phyloP scores from a whole-genome alignment of 2,888 invertebrate genomes.

The Gymnoscelis rufifasciata region DNA sequence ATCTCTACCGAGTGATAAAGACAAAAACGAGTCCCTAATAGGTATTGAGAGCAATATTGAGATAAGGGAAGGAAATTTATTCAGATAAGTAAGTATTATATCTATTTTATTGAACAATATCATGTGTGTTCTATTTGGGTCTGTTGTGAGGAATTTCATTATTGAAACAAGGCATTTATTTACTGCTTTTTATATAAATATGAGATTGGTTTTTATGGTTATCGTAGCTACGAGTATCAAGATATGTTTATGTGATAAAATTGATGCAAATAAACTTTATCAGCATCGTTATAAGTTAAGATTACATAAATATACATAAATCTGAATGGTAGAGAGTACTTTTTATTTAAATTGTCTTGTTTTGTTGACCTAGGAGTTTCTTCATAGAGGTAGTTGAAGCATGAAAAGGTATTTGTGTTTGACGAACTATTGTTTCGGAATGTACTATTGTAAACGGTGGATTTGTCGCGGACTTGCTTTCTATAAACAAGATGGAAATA shows the following conservation, averaged over 20 bases:
- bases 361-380: no score
- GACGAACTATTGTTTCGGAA: constrained; percentile 59
- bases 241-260: no score
- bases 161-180: no score
- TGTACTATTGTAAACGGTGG: constrained; percentile 40
- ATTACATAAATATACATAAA: no score
- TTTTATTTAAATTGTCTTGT: no score
- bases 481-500: constrained; percentile 15
- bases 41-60: neutral
- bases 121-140: neutral
- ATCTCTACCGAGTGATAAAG: constrained; percentile 6
- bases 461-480: constrained; percentile 40
- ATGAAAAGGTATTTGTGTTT: neutral
- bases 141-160: neutral
- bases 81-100: neutral
- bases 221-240: no score
- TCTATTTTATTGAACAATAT: neutral
- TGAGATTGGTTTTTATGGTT: no score
- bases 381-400: no score
- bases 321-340: no score
- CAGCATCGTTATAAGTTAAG: no score
- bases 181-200: no score
- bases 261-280: no score
- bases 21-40: neutral
- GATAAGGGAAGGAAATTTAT: neutral